phyloP scores from a whole-genome alignment of 2,797 vertebrate species.

The Poecile montanus region DNA sequence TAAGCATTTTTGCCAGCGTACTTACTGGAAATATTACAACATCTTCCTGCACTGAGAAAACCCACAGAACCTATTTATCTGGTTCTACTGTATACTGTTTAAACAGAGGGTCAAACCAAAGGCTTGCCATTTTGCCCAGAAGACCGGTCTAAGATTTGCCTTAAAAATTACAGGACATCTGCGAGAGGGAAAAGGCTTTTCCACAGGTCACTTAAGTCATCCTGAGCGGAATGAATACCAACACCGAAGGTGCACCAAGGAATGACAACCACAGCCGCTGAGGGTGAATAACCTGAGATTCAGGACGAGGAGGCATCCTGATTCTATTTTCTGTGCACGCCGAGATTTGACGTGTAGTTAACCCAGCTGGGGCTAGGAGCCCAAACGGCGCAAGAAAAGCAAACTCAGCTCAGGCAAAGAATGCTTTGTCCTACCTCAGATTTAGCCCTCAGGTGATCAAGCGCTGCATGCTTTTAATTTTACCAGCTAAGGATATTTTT shows the following conservation, averaged over 20 bases:
- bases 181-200: not conserved
- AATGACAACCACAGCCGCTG: not conserved
- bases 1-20: conserved; percentile 12
- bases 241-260: not conserved
- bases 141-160: not conserved
- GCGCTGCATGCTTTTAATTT: conserved; percentile 65
- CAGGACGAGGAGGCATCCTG: not conserved
- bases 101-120: not conserved
- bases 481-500: not conserved
- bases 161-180: not conserved
- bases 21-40: conserved; percentile 54
- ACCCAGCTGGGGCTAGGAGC: not conserved
- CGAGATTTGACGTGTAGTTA: conserved; percentile 30
- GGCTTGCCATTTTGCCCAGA: not conserved
- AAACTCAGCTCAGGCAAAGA: conserved; percentile 18
- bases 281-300: not conserved
- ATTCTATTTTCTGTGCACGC: conserved; percentile 1
- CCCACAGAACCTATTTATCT: conserved; percentile 34
- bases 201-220: not conserved
- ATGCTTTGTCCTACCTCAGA: conserved; percentile 39
- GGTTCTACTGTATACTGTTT: not conserved
- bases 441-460: conserved; percentile 54
- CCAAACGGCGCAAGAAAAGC: conserved; percentile 22
- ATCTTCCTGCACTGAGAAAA: conserved; percentile 8
- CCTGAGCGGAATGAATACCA: not conserved